These are phyloP conservation scores for Brachionus manjavacas DNA, from an alignment of 1,140 invertebrate genomes.

Conservation along the genomic window DNA sequence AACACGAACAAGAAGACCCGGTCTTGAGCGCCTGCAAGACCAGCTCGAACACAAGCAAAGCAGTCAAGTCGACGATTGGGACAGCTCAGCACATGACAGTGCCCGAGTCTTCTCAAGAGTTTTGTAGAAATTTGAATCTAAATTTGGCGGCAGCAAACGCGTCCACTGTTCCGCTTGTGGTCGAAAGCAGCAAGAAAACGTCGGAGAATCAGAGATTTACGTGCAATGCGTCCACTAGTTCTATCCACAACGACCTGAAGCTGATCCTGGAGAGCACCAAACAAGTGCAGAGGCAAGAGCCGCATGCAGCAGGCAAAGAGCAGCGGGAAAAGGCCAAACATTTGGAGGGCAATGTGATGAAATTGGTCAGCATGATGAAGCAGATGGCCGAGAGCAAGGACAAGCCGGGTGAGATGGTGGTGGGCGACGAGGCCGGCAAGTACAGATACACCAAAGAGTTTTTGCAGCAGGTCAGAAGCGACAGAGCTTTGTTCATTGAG, in stretches of 20 bases:
- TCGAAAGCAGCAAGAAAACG: neutral
- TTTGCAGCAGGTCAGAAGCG: neutral
- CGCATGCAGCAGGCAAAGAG: neutral
- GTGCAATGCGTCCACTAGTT: slow-evolving; percentile 33
- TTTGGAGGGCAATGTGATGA: neutral
- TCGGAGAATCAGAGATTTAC: slow-evolving; percentile 32
- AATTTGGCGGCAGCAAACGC: slow-evolving; percentile 4
- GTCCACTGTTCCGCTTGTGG: neutral
- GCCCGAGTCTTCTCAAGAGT: slow-evolving; percentile 11
- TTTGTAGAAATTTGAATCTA: slow-evolving; percentile 35
- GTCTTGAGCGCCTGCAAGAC: neutral
- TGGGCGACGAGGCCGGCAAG: neutral
- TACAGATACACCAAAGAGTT: slow-evolving; percentile 40
- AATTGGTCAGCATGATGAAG: slow-evolving; percentile 14
- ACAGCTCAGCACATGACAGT: neutral
- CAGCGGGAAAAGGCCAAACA: neutral
- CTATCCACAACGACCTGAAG: slow-evolving; percentile 39
- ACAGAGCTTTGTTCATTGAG: neutral
- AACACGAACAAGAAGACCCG: slow-evolving; percentile 18
- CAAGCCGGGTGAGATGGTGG: neutral
- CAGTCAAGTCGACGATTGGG: neutral
- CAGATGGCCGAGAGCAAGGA: slow-evolving; percentile 2
- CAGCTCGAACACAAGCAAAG: neutral
- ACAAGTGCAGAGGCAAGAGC: neutral
- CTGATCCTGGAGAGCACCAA: neutral